Base-by-base conservation (phyloP, 2,888 invertebrate genomes). In the Strigamia maritima region DNA sequence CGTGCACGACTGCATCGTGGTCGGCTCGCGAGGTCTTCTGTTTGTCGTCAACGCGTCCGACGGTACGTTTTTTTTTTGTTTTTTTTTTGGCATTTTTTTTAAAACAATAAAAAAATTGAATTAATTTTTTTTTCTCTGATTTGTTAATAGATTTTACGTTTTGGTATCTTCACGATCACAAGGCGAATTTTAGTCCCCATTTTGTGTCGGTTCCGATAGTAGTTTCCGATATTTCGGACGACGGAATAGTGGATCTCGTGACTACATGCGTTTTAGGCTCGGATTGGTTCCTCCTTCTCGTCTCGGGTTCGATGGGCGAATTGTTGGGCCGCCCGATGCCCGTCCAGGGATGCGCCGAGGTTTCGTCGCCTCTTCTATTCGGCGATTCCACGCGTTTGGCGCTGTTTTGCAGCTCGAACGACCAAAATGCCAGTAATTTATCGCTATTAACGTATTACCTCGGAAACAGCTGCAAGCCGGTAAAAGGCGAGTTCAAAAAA, bases 101-200 rank as follows among this genome's bases (percentile, higher is more conserved):
- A 40, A 35, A 35, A 16, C 10, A 40, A 12, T 40, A 6, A 40
- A 6, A 35, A 35, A 35, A 49, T 16, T 49, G 3, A 49, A 14
- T 49, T 49, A n/a, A n/a, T n/a, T n/a, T n/a, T n/a, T n/a, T n/a
- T n/a, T n/a, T n/a, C n/a, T n/a, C n/a, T n/a, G n/a, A n/a, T n/a
- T 10, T 10, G 14, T 40, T 40, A 14, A 8, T 40, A 75, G 75
- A 75, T 75, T 75, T 24, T n/a, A 75, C 24, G 24, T 75, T 75
- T 26, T 75, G 75, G 75, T 75, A 75, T 26, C n/a, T 75, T 8
- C 75, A 75, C 26, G 75, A 75, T n/a, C 75, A 75, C 35, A 6
- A n/a, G 28, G 22, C 28, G 19, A 75, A n/a, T 35, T 26, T 31
- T 7, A 19, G 26, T 26, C 75, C 75, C 14, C 28, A 28, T n/a